Percentiles rank a stretch among this genome's conserved stretches.
Evolutionary conservation across 2,888 invertebrate species (phyloP).

Genomic region (Lithophane leautieri): DNA sequence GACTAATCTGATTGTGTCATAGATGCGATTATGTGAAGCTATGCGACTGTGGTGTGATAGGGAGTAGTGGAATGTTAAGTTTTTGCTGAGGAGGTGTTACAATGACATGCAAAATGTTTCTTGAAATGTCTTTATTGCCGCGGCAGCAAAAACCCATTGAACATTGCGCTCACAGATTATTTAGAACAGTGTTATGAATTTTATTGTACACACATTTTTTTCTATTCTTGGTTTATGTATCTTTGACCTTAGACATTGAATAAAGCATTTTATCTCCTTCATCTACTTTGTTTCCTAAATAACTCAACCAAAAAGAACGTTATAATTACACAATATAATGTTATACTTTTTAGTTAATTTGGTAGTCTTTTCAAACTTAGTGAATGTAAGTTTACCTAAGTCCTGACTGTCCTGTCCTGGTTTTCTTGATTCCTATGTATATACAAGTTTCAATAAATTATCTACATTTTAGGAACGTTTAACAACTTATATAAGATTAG

Average conservation of each 20-base stretch:
- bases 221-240: slow-evolving; percentile 7
- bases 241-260: slow-evolving; percentile 20
- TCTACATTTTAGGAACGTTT: background rate
- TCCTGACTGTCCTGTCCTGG: background rate
- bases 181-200: background rate
- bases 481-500: background rate
- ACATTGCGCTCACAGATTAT: slow-evolving; percentile 6
- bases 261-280: slow-evolving; percentile 6
- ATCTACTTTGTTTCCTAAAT: background rate
- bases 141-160: slow-evolving; percentile 22
- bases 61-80: slow-evolving; percentile 22
- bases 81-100: slow-evolving; percentile 29
- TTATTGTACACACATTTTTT: background rate
- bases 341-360: background rate
- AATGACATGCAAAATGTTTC: slow-evolving; percentile 34
- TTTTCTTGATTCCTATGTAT: background rate
- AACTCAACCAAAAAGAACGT: background rate
- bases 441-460: background rate
- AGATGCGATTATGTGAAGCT: slow-evolving; percentile 37
- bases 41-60: slow-evolving; percentile 21
- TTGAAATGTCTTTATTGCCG: slow-evolving; percentile 9
- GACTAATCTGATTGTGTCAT: slow-evolving; percentile 66
- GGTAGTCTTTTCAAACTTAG: background rate
- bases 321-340: background rate
- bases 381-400: background rate